Evolutionary conservation across 2,888 invertebrate genomes (phyloP).

Genomic region (Carcina quercana): DNA sequence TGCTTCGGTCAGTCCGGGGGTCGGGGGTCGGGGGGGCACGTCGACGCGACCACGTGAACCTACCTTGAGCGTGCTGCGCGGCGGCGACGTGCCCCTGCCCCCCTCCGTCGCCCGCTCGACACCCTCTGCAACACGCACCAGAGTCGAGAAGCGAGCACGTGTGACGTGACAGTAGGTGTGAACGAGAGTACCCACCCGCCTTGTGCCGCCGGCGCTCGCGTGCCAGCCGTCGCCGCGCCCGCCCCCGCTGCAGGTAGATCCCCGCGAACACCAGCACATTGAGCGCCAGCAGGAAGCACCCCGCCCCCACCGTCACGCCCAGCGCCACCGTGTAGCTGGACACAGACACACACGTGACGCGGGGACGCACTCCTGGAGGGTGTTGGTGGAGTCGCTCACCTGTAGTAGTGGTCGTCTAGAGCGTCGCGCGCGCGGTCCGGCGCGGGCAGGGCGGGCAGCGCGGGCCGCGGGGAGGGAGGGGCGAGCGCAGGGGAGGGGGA

Average conservation of each 20-base stretch:
- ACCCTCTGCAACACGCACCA: conserved; percentile 45
- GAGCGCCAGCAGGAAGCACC: conserved; percentile 80
- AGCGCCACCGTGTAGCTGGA: conserved; percentile 83
- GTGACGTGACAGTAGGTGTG: no score
- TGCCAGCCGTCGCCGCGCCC: conserved; percentile 41
- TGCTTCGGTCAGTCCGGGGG: background rate
- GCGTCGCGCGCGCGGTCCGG: conserved; percentile 41
- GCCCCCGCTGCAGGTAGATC: conserved; percentile 81
- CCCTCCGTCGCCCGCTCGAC: conserved; percentile 27
- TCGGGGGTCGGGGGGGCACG: no score
- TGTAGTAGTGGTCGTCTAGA: conserved; percentile 58
- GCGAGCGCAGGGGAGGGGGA: conserved; percentile 53
- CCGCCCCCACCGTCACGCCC: conserved; percentile 84
- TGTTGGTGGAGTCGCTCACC: conserved; percentile 32
- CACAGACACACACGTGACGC: no score
- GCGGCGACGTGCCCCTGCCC: conserved; percentile 39
- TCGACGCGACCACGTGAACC: background rate
- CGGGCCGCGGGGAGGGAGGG: conserved; percentile 50
- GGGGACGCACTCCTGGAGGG: no score
- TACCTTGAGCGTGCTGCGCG: conserved; percentile 66
- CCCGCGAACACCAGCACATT: conserved; percentile 86
- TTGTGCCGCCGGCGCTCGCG: conserved; percentile 19
- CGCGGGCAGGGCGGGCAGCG: conserved; percentile 46
- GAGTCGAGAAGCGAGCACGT: no score
- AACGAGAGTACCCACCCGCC: background rate